Evolutionary conservation across 2,888 invertebrate species (phyloP).

Genomic region (Entomobrya multifasciata): DNA sequence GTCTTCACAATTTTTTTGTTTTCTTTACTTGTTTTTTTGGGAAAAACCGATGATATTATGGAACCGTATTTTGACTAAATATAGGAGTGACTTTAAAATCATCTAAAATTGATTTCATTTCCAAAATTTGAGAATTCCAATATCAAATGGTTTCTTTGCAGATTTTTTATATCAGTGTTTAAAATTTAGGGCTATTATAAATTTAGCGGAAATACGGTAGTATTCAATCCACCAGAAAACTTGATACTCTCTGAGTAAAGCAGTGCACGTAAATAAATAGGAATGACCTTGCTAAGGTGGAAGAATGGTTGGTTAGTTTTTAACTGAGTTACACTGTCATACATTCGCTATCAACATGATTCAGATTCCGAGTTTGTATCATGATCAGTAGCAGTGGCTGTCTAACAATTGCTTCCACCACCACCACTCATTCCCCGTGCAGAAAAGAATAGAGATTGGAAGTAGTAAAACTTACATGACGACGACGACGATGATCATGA

Average conservation of each 20-base stretch:
- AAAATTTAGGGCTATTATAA: no score
- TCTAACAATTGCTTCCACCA: slow-evolving; percentile 7
- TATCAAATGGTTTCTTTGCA: no score
- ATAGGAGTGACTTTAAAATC: not conserved
- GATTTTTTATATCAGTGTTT: no score
- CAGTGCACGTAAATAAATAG: slow-evolving; percentile 52
- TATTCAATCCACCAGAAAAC: not conserved
- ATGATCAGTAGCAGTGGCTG: no score
- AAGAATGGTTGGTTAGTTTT: slow-evolving; percentile 33
- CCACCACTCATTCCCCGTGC: not conserved
- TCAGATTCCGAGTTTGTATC: not conserved
- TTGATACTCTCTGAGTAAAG: not conserved
- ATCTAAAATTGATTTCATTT: no score
- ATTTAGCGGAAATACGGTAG: no score
- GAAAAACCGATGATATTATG: slow-evolving; percentile 72
- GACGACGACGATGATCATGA: no score
- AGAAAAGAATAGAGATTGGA: slow-evolving; percentile 26
- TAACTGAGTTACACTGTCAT: slow-evolving; percentile 38
- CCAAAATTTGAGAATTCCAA: no score
- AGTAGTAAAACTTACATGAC: slow-evolving; percentile 30
- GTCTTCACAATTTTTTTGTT: slow-evolving; percentile 18
- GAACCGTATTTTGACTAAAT: slow-evolving; percentile 52
- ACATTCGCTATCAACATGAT: slow-evolving; percentile 1
- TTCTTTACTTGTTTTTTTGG: slow-evolving; percentile 66
- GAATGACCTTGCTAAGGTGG: slow-evolving; percentile 66